phyloP scores from a whole-genome alignment of 1,140 invertebrate genomes.

The Neodiprion pinetum region DNA sequence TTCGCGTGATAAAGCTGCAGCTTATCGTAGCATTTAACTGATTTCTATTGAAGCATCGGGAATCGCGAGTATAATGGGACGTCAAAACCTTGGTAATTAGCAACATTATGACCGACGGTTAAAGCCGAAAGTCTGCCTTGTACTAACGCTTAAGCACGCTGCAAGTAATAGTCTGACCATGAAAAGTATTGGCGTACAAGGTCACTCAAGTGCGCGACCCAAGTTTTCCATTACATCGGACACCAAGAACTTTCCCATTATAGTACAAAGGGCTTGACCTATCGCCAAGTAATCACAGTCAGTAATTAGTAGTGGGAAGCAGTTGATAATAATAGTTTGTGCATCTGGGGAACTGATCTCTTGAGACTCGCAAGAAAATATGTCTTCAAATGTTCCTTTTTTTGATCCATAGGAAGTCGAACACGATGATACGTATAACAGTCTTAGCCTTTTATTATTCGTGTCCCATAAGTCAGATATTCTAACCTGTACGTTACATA shows the following conservation, averaged over 20 bases:
- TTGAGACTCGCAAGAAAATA: no score
- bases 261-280: not conserved
- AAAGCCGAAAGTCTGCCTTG: not conserved
- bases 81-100: not conserved
- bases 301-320: not conserved
- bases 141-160: not conserved
- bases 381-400: no score
- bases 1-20: no score
- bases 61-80: not conserved
- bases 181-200: not conserved
- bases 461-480: no score
- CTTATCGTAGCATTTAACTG: no score
- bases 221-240: conserved; percentile 2
- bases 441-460: no score
- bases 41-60: not conserved
- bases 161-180: not conserved
- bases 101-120: not conserved
- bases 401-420: no score
- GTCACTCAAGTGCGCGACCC: not conserved
- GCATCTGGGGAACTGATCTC: not conserved
- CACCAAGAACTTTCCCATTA: not conserved
- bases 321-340: not conserved
- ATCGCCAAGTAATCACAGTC: not conserved
- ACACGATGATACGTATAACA: no score
- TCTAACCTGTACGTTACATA: no score